A percentile compares a stretch with the other conserved stretches of the same genome.
Conservation (phyloP, 2,797 vertebrate species). For the Anniella stebbinsi region DNA sequence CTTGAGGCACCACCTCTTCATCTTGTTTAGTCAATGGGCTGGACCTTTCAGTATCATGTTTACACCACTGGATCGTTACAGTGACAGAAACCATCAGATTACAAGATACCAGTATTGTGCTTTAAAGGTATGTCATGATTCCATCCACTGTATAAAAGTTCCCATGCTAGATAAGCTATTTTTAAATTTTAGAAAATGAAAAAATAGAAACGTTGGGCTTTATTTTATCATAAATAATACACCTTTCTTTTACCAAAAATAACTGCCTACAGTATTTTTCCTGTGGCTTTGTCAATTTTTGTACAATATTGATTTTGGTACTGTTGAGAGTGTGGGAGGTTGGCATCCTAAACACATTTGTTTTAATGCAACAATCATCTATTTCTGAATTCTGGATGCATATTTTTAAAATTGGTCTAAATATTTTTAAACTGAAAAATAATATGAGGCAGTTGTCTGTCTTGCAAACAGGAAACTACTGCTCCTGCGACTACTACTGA, state of each 20-base stretch:
- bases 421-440: neutral
- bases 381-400: neutral
- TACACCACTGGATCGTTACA: constrained; percentile 97
- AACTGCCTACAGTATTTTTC: neutral
- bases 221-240: neutral
- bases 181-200: neutral
- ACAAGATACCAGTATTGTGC: constrained; percentile 98
- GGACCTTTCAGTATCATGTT: constrained; percentile 99
- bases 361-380: neutral
- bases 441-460: neutral
- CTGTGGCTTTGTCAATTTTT: neutral
- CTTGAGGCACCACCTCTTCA: constrained; percentile 97
- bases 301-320: neutral
- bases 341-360: neutral
- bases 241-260: neutral
- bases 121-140: constrained; percentile 86
- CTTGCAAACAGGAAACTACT: neutral
- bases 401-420: constrained; percentile 8
- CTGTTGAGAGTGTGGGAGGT: neutral
- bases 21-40: constrained; percentile 99
- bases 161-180: neutral
- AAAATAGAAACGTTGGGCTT: neutral
- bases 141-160: neutral
- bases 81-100: constrained; percentile 98
- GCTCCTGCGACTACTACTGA: neutral